A percentile compares a stretch with the other conserved stretches of the same genome.
phyloP scores from a whole-genome alignment of 2,888 invertebrate genomes.

The Stomorhina lunata region DNA sequence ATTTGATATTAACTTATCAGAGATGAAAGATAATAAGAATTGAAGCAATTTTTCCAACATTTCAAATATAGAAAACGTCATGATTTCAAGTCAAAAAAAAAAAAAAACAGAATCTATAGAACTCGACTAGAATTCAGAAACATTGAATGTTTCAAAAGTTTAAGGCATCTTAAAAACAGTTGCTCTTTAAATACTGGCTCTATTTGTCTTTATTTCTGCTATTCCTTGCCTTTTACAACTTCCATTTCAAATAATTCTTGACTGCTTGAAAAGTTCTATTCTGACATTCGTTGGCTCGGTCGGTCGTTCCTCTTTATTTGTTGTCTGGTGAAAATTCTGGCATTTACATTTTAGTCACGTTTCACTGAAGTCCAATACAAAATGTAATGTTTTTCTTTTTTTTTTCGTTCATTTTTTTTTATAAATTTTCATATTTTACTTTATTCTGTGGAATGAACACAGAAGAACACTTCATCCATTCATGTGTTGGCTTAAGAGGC shows the following conservation, averaged over 20 bases:
- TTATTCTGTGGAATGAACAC: too few species aligned
- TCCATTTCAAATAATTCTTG: neutral
- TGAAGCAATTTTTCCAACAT: neutral
- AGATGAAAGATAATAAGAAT: constrained; percentile 51
- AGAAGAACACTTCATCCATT: constrained; percentile 44
- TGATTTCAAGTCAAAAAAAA: constrained; percentile 23
- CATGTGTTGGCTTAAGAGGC: constrained; percentile 52
- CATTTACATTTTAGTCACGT: constrained; percentile 71
- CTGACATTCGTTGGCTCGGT: constrained; percentile 23
- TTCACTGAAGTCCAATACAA: constrained; percentile 65
- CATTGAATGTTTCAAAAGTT: too few species aligned
- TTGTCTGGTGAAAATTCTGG: constrained; percentile 64
- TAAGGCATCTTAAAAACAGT: constrained; percentile 9
- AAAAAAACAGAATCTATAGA: too few species aligned
- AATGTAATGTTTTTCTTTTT: constrained; percentile 45
- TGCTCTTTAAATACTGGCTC: too few species aligned
- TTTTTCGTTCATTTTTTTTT: neutral
- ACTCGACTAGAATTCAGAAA: too few species aligned
- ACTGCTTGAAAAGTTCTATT: constrained; percentile 10
- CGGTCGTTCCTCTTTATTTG: constrained; percentile 28
- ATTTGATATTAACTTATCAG: constrained; percentile 45
- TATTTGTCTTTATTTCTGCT: too few species aligned
- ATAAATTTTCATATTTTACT: too few species aligned
- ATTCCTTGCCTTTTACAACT: neutral
- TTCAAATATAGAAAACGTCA: constrained; percentile 1